Percentiles rank a stretch among this genome's conserved stretches.
Evolutionary conservation across 2,113 vertebrate species (phyloP).

Genomic region (Sinocyclocheilus anophthalmus): DNA sequence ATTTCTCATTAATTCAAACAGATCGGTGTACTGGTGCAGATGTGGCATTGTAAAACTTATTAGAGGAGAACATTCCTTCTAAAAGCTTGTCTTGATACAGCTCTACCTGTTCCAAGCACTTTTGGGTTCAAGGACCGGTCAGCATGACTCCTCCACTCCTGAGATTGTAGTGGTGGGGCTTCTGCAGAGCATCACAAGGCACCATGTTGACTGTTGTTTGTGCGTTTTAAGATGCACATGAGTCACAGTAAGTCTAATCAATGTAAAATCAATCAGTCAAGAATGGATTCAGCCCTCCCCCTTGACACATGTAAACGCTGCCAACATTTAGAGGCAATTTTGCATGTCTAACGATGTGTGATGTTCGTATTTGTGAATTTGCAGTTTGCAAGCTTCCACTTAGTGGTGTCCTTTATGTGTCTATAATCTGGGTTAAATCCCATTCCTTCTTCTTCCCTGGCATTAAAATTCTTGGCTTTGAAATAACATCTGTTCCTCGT

Average conservation of each 20-base stretch:
- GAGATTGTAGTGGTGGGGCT: neutral
- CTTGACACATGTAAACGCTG: neutral
- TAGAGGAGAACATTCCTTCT: constrained; percentile 2
- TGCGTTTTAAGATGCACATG: constrained; percentile 31
- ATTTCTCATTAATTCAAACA: neutral
- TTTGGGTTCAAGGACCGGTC: constrained; percentile 59
- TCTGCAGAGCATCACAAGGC: neutral
- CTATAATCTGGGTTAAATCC: constrained; percentile 38
- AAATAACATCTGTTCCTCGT: constrained; percentile 43
- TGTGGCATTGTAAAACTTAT: constrained; percentile 12
- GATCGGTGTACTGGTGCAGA: neutral
- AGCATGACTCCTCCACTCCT: constrained; percentile 21
- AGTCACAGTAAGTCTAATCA: constrained; percentile 51
- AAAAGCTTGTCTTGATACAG: constrained; percentile 21
- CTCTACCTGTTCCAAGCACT: constrained; percentile 5
- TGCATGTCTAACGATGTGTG: neutral
- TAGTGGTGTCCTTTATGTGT: neutral
- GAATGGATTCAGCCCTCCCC: neutral
- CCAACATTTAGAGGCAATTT: constrained; percentile 10
- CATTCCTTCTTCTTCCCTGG: neutral
- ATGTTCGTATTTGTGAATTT: neutral
- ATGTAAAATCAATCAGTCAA: constrained; percentile 62
- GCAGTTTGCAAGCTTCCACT: neutral
- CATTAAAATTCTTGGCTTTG: constrained; percentile 34
- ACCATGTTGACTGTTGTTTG: constrained; percentile 17